Base-by-base conservation (phyloP, 2,888 invertebrate genomes). In the Mycalesis mineus region DNA sequence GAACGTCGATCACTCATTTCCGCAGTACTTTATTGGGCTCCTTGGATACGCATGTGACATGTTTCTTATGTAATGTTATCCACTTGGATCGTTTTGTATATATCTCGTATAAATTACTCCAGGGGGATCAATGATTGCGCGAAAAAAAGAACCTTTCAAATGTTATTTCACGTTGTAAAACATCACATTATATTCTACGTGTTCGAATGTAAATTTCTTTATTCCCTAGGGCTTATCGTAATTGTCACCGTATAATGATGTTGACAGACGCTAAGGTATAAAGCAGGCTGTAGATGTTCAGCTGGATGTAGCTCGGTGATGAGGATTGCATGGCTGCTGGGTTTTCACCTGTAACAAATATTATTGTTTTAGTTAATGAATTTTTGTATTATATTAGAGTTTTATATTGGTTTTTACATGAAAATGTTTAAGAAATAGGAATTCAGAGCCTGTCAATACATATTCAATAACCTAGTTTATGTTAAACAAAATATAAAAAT, bases 291-390 rank as follows among this genome's bases (percentile, higher is more conserved):
- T 73, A 73, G 60, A 79, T 68, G 60, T 71, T 73, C 55, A 70
- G 65, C 56, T 73, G 69, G 48, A 77, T 77, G 68, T 81, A 84
- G 41, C 83, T 88, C 1, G 88, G 82, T 57, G 92, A 92, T 68
- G 92, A 92, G 0, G 88, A 89, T 69, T 95, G 95, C 95, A 95
- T 95, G 8, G 95, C 95, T 17, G 95, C 95, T 58, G 95, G 95
- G 81, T 95, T 95, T 83, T 95, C 95, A 80, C 95, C 95, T 94
- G 91, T 78, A 83, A 75, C 74, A 75, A 74, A 67, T 49, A 49
- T 42, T 48, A 54, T 11, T 42, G 11, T 13, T 47, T 42, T 33
- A 47, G 33, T 33, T 28, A 1, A 28, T n/a, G n/a, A 7, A 4
- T 11, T 11, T n/a, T 22, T 17, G 7, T 8, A 7, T 13, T 13